Percentiles rank a stretch among this genome's conserved stretches.
Evolutionary conservation across 1,140 invertebrate species (phyloP).

Genomic region (Anagrus nilaparvatae): DNA sequence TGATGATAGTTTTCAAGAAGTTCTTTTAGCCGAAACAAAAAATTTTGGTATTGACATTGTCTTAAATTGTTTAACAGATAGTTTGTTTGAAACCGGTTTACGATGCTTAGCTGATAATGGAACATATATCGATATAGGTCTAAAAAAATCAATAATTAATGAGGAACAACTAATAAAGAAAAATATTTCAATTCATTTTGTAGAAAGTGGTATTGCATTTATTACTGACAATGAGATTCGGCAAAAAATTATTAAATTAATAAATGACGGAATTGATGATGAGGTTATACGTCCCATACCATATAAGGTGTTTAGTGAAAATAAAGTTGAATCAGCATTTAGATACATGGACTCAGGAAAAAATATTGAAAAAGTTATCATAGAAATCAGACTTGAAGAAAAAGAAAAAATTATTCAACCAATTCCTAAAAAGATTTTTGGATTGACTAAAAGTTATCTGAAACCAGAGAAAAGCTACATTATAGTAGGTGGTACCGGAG

Average conservation of each 20-base stretch:
- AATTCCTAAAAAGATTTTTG: slow-evolving; percentile 22
- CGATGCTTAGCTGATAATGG: slow-evolving; percentile 58
- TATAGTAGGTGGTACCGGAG: slow-evolving; percentile 56
- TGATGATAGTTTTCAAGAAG: slow-evolving; percentile 54
- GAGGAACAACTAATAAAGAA: too few species aligned
- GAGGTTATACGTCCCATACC: too few species aligned
- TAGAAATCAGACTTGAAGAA: slow-evolving; percentile 44
- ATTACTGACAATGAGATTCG: too few species aligned
- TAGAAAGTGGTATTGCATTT: too few species aligned
- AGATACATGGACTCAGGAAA: slow-evolving; percentile 58
- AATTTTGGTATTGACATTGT: slow-evolving; percentile 61
- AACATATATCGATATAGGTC: slow-evolving; percentile 61
- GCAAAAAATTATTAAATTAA: too few species aligned
- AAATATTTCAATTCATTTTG: too few species aligned
- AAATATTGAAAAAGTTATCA: slow-evolving; percentile 58
- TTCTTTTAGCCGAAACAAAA: slow-evolving; percentile 46
- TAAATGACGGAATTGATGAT: too few species aligned
- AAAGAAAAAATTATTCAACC: too few species aligned
- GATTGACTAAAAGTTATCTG: slow-evolving; percentile 44
- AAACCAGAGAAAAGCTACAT: slow-evolving; percentile 32
- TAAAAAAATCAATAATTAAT: too few species aligned
- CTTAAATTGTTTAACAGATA: slow-evolving; percentile 62
- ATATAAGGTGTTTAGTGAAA: slow-evolving; percentile 29
- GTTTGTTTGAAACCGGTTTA: slow-evolving; percentile 61
- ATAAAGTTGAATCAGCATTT: slow-evolving; percentile 37